phyloP scores from a whole-genome alignment of 2,113 vertebrate species.

The Seriola dumerili region DNA sequence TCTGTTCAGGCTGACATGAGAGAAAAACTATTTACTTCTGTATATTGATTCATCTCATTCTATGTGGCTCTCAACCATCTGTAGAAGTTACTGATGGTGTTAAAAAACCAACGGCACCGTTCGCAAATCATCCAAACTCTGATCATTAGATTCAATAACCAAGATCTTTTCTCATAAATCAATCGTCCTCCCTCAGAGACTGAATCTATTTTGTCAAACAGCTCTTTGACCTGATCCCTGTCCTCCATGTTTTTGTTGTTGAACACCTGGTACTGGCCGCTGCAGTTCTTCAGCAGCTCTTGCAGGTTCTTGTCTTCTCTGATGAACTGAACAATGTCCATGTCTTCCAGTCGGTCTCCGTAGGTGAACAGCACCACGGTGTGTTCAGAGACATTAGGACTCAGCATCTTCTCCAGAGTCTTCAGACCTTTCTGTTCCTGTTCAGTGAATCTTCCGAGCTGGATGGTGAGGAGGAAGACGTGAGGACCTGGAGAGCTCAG shows the following conservation, averaged over 20 bases:
- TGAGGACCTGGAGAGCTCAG: slow-evolving; percentile 32
- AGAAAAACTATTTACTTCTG: no score
- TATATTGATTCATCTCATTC: no score
- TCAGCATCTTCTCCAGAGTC: not conserved
- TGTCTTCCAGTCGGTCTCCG: slow-evolving; percentile 24
- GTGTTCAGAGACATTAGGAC: not conserved
- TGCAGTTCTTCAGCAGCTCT: slow-evolving; percentile 7
- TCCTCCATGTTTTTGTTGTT: slow-evolving; percentile 12
- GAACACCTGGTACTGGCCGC: slow-evolving; percentile 15
- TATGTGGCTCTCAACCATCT: no score
- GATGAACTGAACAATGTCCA: not conserved
- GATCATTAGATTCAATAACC: no score
- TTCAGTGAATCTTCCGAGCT: slow-evolving; percentile 31
- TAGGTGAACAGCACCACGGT: slow-evolving; percentile 40
- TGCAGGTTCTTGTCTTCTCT: not conserved
- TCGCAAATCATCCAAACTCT: no score
- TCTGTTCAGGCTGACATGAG: no score
- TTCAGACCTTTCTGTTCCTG: slow-evolving; percentile 17
- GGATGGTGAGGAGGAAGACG: slow-evolving; percentile 26
- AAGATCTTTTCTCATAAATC: not conserved
- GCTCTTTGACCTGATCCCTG: slow-evolving; percentile 8
- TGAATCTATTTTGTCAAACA: slow-evolving; percentile 3
- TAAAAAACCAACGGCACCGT: no score
- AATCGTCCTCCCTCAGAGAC: not conserved
- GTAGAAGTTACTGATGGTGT: no score